Evolutionary conservation across 2,888 invertebrate species (phyloP).

Genomic region (Calephelis perditalis): DNA sequence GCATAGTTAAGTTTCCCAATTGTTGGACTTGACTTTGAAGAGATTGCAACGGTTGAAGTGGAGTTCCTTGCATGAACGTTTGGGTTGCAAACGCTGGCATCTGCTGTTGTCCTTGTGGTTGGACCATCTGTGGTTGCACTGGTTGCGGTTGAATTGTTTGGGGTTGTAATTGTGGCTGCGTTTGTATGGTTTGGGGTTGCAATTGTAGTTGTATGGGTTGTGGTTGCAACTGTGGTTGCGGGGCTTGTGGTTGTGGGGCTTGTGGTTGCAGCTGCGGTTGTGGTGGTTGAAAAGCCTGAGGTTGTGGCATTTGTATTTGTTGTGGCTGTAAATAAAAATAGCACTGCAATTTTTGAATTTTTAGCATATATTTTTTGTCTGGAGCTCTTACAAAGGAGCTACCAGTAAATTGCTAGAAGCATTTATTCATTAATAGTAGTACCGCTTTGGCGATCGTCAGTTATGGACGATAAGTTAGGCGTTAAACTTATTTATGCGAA

Average conservation of each 20-base stretch:
- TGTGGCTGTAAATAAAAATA: background rate
- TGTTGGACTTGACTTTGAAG: slow-evolving; percentile 22
- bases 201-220: background rate
- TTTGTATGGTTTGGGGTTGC: slow-evolving; percentile 23
- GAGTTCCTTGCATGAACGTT: slow-evolving; percentile 21
- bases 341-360: no score
- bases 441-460: no score
- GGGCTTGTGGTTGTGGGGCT: slow-evolving; percentile 11
- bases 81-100: slow-evolving; percentile 27
- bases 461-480: no score
- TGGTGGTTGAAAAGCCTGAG: slow-evolving; percentile 18
- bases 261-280: slow-evolving; percentile 14
- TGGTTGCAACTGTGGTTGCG: slow-evolving; percentile 13
- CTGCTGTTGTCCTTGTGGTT: slow-evolving; percentile 26
- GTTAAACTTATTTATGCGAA: no score
- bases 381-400: no score
- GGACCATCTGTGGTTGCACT: slow-evolving; percentile 28
- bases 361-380: no score
- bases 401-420: no score
- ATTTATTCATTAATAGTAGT: no score
- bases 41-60: slow-evolving; percentile 16
- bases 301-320: slow-evolving; percentile 7
- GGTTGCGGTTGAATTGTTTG: slow-evolving; percentile 27
- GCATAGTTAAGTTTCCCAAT: background rate
- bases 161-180: slow-evolving; percentile 25